Percentiles rank a stretch among this genome's conserved stretches.
phyloP scores from a whole-genome alignment of 2,797 vertebrate species.

The Sparidentex hasta region DNA sequence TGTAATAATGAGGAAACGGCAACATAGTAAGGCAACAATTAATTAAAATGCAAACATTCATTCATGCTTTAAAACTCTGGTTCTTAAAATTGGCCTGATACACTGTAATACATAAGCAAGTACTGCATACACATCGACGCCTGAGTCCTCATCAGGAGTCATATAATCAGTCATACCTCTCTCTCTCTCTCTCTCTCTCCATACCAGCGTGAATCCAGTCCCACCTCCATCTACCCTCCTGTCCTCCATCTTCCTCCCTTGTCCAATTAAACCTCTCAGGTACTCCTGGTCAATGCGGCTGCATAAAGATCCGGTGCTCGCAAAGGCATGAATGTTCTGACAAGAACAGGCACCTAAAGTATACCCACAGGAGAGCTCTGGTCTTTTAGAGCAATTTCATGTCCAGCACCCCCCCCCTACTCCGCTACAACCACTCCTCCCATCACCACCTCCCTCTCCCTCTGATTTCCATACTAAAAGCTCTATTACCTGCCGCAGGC shows the following conservation, averaged over 20 bases:
- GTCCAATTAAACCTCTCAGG: constrained; percentile 28
- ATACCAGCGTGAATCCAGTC: background rate
- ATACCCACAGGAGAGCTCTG: constrained; percentile 47
- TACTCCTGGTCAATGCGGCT: constrained; percentile 6
- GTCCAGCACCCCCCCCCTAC: constrained; percentile 20
- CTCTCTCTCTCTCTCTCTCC: background rate
- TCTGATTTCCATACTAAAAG: constrained; percentile 80
- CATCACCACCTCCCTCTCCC: constrained; percentile 26
- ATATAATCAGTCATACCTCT: background rate
- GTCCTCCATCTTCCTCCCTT: background rate
- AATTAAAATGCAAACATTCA: background rate
- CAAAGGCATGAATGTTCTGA: constrained; percentile 39
- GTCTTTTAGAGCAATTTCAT: constrained; percentile 60
- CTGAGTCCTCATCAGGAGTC: background rate
- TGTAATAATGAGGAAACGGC: background rate
- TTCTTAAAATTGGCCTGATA: background rate
- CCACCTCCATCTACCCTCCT: background rate
- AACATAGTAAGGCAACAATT: background rate
- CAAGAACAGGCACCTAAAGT: constrained; percentile 30
- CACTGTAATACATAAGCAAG: background rate
- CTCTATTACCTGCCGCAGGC: constrained; percentile 65
- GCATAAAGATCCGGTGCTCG: constrained; percentile 26
- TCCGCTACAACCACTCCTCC: background rate
- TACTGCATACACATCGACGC: background rate
- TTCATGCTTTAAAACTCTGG: background rate